These are phyloP conservation scores for Syrphus vitripennis DNA, from an alignment of 2,888 invertebrate genomes.

Conservation along the genomic window DNA sequence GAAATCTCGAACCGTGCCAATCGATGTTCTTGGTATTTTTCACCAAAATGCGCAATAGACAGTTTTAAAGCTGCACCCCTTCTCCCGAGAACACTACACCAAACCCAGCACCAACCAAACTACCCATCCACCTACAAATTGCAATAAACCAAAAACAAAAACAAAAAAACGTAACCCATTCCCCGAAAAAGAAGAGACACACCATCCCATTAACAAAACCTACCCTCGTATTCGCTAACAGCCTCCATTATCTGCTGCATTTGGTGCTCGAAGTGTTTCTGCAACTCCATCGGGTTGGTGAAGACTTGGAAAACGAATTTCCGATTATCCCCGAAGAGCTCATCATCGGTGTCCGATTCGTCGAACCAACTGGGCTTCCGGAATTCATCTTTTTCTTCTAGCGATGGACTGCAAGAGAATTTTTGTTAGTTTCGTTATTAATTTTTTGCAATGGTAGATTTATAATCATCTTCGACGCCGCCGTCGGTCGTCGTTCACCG, in stretches of 20 bases:
- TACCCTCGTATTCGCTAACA: conserved; percentile 80
- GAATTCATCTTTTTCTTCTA: conserved; percentile 78
- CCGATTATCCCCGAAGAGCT: conserved; percentile 79
- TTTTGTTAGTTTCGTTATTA: not conserved
- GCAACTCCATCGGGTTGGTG: conserved; percentile 84
- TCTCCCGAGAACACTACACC: not conserved
- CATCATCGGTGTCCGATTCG: conserved; percentile 80
- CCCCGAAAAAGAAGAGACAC: not conserved
- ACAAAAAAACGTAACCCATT: not conserved
- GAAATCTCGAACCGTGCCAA: not conserved
- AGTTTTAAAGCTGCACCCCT: not conserved
- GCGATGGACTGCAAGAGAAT: conserved; percentile 64
- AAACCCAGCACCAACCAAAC: not conserved
- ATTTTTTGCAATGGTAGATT: conserved; percentile 28
- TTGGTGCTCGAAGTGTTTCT: conserved; percentile 84
- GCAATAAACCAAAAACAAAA: conserved; percentile 1
- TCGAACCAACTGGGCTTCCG: conserved; percentile 81
- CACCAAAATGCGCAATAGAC: conserved; percentile 27
- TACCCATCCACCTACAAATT: not conserved
- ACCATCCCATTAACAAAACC: not conserved
- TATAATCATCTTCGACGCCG: conserved; percentile 1
- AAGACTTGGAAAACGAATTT: conserved; percentile 83
- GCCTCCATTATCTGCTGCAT: conserved; percentile 83
- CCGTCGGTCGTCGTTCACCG: not conserved
- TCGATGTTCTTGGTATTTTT: not conserved